These are phyloP conservation scores for Microtus pennsylvanicus DNA, from an alignment of 2,113 vertebrate genomes.

Conservation along the genomic window DNA sequence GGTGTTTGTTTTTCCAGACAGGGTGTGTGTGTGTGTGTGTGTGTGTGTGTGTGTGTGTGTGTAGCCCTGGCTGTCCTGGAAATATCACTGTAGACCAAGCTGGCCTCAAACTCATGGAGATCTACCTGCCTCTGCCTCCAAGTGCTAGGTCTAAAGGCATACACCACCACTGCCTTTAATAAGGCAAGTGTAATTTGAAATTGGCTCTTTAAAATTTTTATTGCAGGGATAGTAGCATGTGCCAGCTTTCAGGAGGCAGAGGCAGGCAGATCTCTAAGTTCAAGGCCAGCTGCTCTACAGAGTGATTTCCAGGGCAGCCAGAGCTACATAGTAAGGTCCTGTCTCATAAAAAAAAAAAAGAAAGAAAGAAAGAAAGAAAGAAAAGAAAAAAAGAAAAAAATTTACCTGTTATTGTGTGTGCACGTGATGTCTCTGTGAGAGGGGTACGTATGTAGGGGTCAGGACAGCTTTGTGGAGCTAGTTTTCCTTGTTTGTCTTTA, in stretches of 20 bases:
- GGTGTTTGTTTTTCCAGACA: too few relatives aligned
- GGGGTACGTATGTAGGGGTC: too few relatives aligned
- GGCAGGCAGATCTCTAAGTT: background rate
- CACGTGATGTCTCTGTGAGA: background rate
- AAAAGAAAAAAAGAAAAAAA: background rate
- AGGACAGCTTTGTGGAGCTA: background rate
- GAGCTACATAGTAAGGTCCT: background rate
- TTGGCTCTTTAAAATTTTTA: background rate
- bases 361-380: background rate
- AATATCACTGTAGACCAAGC: background rate
- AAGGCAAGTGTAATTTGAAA: constrained; percentile 33
- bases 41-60: too few relatives aligned
- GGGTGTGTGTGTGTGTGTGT: too few relatives aligned
- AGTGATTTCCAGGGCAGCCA: background rate
- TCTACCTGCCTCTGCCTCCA: background rate
- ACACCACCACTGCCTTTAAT: background rate
- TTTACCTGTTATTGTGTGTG: background rate
- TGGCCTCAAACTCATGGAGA: background rate
- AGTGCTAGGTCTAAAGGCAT: background rate
- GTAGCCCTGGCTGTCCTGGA: background rate
- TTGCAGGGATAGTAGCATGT: background rate
- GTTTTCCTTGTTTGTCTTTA: background rate
- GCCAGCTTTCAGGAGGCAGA: background rate
- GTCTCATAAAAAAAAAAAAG: background rate
- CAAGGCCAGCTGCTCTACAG: background rate